Evolutionary conservation across 2,888 invertebrate genomes (phyloP).

Genomic region (Tetanocera ferruginea): DNA sequence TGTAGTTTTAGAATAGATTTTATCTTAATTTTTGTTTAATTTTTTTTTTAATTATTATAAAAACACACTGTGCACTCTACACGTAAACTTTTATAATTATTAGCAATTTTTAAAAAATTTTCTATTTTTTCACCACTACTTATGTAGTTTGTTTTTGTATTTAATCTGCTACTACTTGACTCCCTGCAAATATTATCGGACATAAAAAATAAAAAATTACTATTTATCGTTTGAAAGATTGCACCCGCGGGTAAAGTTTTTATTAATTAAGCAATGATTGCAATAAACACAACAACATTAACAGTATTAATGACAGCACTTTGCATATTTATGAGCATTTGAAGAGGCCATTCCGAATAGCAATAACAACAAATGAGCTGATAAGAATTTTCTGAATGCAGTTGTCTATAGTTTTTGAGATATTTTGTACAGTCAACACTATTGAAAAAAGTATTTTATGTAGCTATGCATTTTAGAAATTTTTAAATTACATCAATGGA

Average conservation of each 20-base stretch:
- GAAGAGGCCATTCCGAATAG: too few relatives aligned
- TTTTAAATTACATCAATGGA: too few relatives aligned
- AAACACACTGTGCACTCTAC: neutral
- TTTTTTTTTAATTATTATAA: neutral
- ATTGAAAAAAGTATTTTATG: too few relatives aligned
- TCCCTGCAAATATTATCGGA: neutral
- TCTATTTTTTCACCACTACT: neutral
- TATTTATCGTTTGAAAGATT: neutral
- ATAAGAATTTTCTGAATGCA: too few relatives aligned
- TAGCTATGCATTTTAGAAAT: too few relatives aligned
- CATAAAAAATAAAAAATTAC: neutral
- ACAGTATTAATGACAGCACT: neutral
- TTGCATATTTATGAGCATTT: too few relatives aligned
- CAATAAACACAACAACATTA: neutral
- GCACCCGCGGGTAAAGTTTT: slow-evolving; percentile 18
- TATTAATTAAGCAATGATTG: neutral
- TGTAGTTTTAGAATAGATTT: neutral
- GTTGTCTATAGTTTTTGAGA: too few relatives aligned
- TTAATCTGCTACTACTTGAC: neutral
- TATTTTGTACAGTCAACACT: too few relatives aligned
- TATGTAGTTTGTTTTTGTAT: neutral
- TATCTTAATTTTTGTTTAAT: neutral
- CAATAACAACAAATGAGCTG: too few relatives aligned
- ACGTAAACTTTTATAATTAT: neutral
- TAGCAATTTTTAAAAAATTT: neutral